These are phyloP conservation scores for Phoenoteleia sp. DNA, from an alignment of 2,888 invertebrate genomes.

Conservation along the genomic window DNA sequence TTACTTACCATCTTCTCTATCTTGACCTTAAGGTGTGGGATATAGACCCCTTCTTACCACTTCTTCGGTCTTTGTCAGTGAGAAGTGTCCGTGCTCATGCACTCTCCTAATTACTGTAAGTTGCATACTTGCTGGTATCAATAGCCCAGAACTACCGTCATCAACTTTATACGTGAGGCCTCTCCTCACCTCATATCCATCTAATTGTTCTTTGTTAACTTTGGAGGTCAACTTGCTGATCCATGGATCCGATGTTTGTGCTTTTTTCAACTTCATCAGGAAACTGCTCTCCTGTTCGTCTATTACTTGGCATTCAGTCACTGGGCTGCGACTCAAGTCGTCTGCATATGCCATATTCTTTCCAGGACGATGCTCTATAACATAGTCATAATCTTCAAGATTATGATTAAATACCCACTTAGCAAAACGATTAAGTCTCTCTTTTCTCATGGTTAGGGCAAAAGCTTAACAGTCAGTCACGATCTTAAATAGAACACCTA, in stretches of 20 bases:
- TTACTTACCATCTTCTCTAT: too few species aligned
- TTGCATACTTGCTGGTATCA: neutral
- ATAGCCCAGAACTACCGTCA: neutral
- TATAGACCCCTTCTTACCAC: too few species aligned
- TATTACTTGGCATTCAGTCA: neutral
- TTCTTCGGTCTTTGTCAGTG: neutral
- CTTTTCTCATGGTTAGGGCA: too few species aligned
- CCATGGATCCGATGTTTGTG: neutral
- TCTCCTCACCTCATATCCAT: neutral
- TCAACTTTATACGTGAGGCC: neutral
- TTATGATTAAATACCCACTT: too few species aligned
- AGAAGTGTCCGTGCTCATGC: neutral
- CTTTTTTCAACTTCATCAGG: neutral
- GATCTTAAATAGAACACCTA: too few species aligned
- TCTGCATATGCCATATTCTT: neutral
- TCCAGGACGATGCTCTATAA: neutral
- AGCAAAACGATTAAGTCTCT: too few species aligned
- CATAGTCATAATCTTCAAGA: neutral
- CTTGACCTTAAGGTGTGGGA: too few species aligned
- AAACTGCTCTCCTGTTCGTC: neutral
- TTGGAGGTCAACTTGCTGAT: neutral
- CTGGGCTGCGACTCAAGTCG: neutral
- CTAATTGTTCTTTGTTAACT: neutral
- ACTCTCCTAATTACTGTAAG: neutral
- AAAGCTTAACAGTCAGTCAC: too few species aligned